Evolutionary conservation across 2,113 vertebrate species (phyloP).

Genomic region (cat (Felis catus)): F.catus_Fca126_mat1.0 CM031417.1:42430001-42430500

Average conservation of each 20-base stretch:
- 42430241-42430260: neutral
- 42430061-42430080: neutral
- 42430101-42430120: neutral
- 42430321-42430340: constrained; percentile 49
- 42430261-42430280: neutral
- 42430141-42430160: neutral
- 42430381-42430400: neutral
- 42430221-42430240: neutral
- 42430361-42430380: neutral
- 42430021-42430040: neutral
- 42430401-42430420: neutral
- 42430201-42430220: neutral
- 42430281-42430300: neutral
- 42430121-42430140: neutral
- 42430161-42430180: neutral
- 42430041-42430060: constrained; percentile 12
- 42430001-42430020: constrained; percentile 54
- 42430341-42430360: constrained; percentile 57
- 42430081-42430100: constrained; percentile 5
- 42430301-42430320: constrained; percentile 48
- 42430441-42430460: too few species aligned
- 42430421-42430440: neutral
- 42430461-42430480: too few species aligned
- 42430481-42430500: too few species aligned
- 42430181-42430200: neutral